Conservation (phyloP, 2,888 invertebrate genomes). For the Macaria liturata region DNA sequence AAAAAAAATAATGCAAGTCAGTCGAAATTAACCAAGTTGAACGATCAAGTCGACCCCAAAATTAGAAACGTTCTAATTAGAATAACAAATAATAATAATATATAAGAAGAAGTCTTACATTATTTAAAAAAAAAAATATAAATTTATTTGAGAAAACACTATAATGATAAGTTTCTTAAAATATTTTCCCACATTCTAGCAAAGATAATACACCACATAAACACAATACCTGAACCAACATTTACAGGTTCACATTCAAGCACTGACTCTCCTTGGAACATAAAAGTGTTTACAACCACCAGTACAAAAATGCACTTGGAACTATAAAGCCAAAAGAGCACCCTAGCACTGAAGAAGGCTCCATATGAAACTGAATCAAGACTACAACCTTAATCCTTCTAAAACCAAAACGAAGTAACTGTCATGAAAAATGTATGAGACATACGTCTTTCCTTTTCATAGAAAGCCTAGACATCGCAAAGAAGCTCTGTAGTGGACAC, state of each 20-base stretch:
- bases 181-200: too few relatives aligned
- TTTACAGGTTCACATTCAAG: background rate
- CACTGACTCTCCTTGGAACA: background rate
- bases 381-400: constrained; percentile 1
- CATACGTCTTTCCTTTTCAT: background rate
- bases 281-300: constrained; percentile 5
- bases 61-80: too few relatives aligned
- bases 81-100: too few relatives aligned
- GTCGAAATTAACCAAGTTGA: too few relatives aligned
- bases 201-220: too few relatives aligned
- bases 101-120: too few relatives aligned
- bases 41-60: too few relatives aligned
- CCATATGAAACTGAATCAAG: constrained; percentile 5
- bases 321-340: constrained; percentile 10
- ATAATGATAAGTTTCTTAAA: too few relatives aligned
- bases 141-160: too few relatives aligned
- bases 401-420: constrained; percentile 9
- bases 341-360: constrained; percentile 6
- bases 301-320: constrained; percentile 13
- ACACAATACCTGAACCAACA: background rate
- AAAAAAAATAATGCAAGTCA: too few relatives aligned
- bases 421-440: constrained; percentile 2
- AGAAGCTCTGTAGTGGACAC: constrained; percentile 14
- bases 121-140: too few relatives aligned
- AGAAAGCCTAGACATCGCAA: constrained; percentile 3